Evolutionary conservation across 2,888 invertebrate species (phyloP), one percentile per base, ranked within the genome.

Genomic region (Clivina fossor): DNA sequence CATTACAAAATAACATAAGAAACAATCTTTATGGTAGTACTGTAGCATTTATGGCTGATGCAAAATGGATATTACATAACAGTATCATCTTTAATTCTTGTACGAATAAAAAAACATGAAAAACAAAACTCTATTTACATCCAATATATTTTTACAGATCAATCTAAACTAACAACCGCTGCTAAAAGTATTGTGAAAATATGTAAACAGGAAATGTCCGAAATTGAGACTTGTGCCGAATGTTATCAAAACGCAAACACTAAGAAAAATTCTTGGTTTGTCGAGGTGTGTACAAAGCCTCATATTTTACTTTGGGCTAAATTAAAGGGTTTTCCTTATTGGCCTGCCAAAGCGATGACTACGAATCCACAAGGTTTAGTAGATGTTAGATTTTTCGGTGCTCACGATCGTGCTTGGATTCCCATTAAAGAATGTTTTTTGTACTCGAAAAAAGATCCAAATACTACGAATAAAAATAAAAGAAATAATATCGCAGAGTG

Each of bases 261-360:
- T 0, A 82, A 87, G 26, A 79, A 83, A 47, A 84, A 86, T 56
- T 82, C 85, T 1, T 96, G 95, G 94, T 96, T 96, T 74, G 85
- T 90, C 0, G 90, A 93, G 68, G 91, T 93, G 2, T 96, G 96
- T 74, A 85, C 87, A 16, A 85, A 84, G 54, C 95, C 95, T 0
- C 96, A 97, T 76, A 77, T 91, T 11, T 74, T 97, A 53, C 86
- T 97, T 1, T 98, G 97, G 97, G 97, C 97, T 1, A 95, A 96
- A 71, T 77, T 97, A 8, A 94, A 95, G 77, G 96, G 85, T 8
- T 97, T 95, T 68, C 97, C 97, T 0, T 95, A 88, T 73, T 98
- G 97, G 97, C 97, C 97, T 0, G 96, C 94, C 0, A 97, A 97
- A 75, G 90, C 87, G 0, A 89, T 92, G 88, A 84, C 83, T 55